Base-by-base conservation (phyloP, 2,888 invertebrate genomes). In the Enchytraeus crypticus region DNA sequence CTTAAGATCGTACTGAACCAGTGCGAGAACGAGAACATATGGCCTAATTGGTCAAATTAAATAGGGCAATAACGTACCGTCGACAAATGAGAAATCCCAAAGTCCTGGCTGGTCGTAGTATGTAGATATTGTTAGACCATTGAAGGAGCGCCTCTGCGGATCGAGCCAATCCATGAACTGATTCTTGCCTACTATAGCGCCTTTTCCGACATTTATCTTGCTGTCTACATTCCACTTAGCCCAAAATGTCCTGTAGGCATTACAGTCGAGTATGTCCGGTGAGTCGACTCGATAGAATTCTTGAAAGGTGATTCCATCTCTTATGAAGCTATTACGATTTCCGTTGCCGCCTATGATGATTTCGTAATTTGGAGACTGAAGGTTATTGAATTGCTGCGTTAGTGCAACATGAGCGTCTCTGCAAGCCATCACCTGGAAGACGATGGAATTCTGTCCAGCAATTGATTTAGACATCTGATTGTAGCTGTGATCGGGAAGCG, bases 191-290 rank as follows among this genome's bases (percentile, higher is more conserved):
- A 51, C 51, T 38, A 27, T 26, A 33, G 32, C 53, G 3, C 57
- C 61, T 5, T 38, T 32, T 3, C 53, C 61, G 21, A 57, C 57
- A 21, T 27, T 26, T 18, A 61, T 34, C 46, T 38, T 49, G 46
- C 57, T 57, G 33, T 32, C 33, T 33, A 33, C 32, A n/a, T 53
- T 38, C 53, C 58, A 61, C 33, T 33, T 32, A 18, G 51, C 33
- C 61, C 61, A 61, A 47, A 61, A 59, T 5, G 53, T 21, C 26
- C 34, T 27, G 21, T 30, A 32, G 30, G 46, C 27, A n/a, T 34
- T 29, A 58, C 61, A 61, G 30, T 45, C 45, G 32, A 61, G 57
- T 18, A 61, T 27, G 32, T 51, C 46, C 38, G 53, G 61, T 33
- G 61, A 34, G 23, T 55, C 55, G 43, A 51, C 32, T 27, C 27